A percentile compares a stretch with the other conserved stretches of the same genome.
Evolutionary conservation across 1,140 invertebrate genomes (phyloP).

Genomic region (Plodia interpunctella): DNA sequence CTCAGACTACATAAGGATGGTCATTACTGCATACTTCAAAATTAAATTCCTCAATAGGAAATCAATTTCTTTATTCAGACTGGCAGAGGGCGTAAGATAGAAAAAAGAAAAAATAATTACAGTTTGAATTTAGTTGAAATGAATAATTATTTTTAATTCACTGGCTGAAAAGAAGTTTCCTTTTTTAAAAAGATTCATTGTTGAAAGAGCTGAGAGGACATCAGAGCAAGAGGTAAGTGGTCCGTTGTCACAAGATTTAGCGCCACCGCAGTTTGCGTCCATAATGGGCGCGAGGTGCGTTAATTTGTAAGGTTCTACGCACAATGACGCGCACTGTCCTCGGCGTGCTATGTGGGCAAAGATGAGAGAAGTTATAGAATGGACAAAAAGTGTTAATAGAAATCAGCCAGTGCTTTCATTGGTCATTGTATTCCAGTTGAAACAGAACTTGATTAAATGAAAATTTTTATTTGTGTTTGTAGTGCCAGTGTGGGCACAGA

Average conservation of each 20-base stretch:
- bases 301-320: slow-evolving; percentile 64
- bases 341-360: slow-evolving; percentile 34
- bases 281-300: slow-evolving; percentile 53
- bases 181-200: background rate
- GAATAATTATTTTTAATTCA: no score
- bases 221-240: slow-evolving; percentile 2
- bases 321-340: slow-evolving; percentile 54
- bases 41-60: no score
- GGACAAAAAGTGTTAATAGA: background rate
- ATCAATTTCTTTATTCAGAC: no score
- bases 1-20: no score
- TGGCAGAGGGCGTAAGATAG: no score
- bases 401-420: no score
- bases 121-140: no score
- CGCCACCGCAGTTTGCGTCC: slow-evolving; percentile 42
- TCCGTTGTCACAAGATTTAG: slow-evolving; percentile 33
- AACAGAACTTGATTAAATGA: background rate
- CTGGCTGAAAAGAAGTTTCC: no score
- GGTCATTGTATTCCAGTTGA: background rate
- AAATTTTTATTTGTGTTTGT: background rate
- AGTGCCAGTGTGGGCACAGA: no score
- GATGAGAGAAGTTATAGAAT: slow-evolving; percentile 29
- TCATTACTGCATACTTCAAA: no score
- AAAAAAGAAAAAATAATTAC: no score
- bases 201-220: background rate